phyloP scores from a whole-genome alignment of 2,797 vertebrate genomes.

The Myotis myotis region DNA sequence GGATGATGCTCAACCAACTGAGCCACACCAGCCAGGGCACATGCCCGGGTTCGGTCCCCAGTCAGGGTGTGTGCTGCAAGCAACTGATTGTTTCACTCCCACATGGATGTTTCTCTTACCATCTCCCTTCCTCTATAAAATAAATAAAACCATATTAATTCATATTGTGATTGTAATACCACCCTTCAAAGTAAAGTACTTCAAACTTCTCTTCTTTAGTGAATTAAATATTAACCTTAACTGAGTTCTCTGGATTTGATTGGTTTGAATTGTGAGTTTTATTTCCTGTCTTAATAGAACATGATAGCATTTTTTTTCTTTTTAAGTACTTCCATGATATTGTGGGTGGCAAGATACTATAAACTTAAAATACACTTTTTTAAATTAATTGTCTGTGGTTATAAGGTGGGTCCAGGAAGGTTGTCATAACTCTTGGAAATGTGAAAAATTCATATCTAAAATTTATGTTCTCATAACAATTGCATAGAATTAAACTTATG shows the following conservation, averaged over 20 bases:
- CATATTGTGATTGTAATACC: not conserved
- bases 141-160: too few relatives aligned
- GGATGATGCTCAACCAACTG: too few relatives aligned
- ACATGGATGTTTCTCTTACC: too few relatives aligned
- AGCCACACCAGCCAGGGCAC: too few relatives aligned
- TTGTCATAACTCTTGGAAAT: slow-evolving; percentile 30
- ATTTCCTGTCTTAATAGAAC: slow-evolving; percentile 27
- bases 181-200: slow-evolving; percentile 37
- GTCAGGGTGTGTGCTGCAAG: too few relatives aligned
- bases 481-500: not conserved
- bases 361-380: slow-evolving; percentile 10
- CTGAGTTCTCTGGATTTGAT: slow-evolving; percentile 4
- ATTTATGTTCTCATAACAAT: not conserved
- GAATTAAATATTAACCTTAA: slow-evolving; percentile 44
- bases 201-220: slow-evolving; percentile 7
- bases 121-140: too few relatives aligned
- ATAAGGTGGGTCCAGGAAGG: not conserved
- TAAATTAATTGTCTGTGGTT: not conserved
- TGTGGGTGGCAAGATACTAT: not conserved
- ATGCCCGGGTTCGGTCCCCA: too few relatives aligned
- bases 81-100: too few relatives aligned
- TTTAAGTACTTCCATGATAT: slow-evolving; percentile 10
- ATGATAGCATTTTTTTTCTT: not conserved
- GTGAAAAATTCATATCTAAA: not conserved
- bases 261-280: slow-evolving; percentile 38